These are phyloP conservation scores for Eleutherodactylus coqui DNA, from an alignment of 2,797 vertebrate genomes.

Conservation along the genomic window DNA sequence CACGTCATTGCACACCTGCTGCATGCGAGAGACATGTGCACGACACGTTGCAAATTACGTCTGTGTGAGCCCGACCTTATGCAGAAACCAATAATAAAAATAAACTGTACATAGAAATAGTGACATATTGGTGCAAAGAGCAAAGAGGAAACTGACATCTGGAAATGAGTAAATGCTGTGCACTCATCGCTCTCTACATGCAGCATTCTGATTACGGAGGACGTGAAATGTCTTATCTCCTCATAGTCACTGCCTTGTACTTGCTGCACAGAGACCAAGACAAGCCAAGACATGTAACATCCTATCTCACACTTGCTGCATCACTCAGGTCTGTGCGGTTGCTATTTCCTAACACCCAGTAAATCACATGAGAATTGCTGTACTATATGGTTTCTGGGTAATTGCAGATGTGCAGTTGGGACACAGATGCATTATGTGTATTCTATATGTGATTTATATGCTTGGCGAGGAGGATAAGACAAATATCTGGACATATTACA, in stretches of 20 bases:
- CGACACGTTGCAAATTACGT: too few relatives aligned
- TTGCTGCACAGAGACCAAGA: neutral
- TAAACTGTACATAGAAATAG: neutral
- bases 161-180: constrained; percentile 8
- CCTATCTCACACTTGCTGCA: constrained; percentile 37
- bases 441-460: neutral
- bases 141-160: constrained; percentile 2
- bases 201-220: constrained; percentile 27
- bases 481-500: neutral
- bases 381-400: neutral
- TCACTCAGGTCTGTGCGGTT: neutral
- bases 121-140: constrained; percentile 11
- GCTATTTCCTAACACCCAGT: constrained; percentile 11
- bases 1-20: too few relatives aligned
- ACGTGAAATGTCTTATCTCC: constrained; percentile 1
- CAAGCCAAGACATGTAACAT: constrained; percentile 50
- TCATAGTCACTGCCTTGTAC: neutral
- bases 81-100: neutral
- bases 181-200: constrained; percentile 1
- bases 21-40: too few relatives aligned
- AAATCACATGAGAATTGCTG: constrained; percentile 1
- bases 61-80: too few relatives aligned
- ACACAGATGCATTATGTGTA: neutral
- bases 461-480: neutral
- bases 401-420: neutral